Evolutionary conservation across 2,888 invertebrate species (phyloP).

Genomic region (Escarpia spicata): DNA sequence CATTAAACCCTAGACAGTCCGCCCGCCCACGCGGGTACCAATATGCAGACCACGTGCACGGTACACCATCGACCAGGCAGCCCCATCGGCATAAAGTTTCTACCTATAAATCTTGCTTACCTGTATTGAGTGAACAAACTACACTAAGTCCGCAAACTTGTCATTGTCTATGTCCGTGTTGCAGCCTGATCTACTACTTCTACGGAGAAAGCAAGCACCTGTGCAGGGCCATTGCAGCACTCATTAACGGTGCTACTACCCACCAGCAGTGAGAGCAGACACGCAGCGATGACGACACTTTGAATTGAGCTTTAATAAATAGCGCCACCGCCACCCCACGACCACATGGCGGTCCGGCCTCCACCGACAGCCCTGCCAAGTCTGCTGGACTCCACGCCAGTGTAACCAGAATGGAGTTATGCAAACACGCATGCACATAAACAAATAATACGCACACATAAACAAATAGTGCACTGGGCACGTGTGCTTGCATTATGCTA

Average conservation of each 20-base stretch:
- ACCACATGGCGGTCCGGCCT: neutral
- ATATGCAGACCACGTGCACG: neutral
- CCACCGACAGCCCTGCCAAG: neutral
- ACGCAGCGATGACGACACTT: neutral
- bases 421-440: conserved; percentile 13
- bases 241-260: neutral
- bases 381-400: neutral
- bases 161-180: neutral
- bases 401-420: neutral
- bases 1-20: neutral
- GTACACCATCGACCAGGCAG: neutral
- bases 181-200: neutral
- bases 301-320: neutral
- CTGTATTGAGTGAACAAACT: neutral
- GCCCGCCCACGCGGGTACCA: no score
- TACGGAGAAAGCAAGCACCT: neutral
- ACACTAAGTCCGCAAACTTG: neutral
- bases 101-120: neutral
- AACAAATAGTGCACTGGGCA: neutral
- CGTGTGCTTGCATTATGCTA: conserved; percentile 10
- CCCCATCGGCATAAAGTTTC: neutral
- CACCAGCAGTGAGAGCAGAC: neutral
- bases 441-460: conserved; percentile 16
- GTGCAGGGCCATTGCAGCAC: neutral
- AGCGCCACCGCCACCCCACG: neutral